Percentiles rank a stretch among this genome's conserved stretches.
phyloP scores from a whole-genome alignment of 2,113 vertebrate genomes.

The Psilopsiagon aurifrons region DNA sequence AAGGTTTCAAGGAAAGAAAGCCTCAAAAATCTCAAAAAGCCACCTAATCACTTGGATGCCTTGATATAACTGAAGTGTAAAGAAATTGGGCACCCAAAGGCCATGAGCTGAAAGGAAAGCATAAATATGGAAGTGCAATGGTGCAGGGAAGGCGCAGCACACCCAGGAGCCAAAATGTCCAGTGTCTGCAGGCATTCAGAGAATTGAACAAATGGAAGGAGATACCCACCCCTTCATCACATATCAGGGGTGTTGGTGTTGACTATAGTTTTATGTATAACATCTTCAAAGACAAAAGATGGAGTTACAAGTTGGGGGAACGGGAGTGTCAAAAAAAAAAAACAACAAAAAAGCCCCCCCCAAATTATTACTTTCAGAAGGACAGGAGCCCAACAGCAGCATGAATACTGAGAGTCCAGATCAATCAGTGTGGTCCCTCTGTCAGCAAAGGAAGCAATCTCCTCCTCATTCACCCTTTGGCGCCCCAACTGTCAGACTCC shows the following conservation, averaged over 20 bases:
- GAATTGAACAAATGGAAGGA: neutral
- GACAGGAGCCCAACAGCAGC: neutral
- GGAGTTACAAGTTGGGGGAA: neutral
- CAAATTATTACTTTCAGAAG: neutral
- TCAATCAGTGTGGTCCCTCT: rapidly evolving
- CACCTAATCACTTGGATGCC: neutral
- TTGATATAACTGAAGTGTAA: neutral
- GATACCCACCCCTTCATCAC: neutral
- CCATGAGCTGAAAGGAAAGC: neutral
- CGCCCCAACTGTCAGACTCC: rapidly evolving
- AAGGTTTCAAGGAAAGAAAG: neutral
- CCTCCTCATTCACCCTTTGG: neutral
- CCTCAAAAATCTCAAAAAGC: constrained; percentile 11
- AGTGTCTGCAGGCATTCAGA: neutral
- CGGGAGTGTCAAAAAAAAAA: neutral
- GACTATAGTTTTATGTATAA: neutral
- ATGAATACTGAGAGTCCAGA: rapidly evolving
- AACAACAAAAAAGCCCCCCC: neutral
- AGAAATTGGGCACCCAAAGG: neutral
- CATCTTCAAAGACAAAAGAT: neutral
- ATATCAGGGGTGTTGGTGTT: neutral
- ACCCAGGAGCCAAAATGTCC: neutral
- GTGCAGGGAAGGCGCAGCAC: neutral
- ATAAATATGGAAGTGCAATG: neutral
- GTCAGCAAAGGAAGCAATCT: neutral